Base-by-base conservation (phyloP, 2,113 vertebrate genomes). In the Oenanthe melanoleuca region DNA sequence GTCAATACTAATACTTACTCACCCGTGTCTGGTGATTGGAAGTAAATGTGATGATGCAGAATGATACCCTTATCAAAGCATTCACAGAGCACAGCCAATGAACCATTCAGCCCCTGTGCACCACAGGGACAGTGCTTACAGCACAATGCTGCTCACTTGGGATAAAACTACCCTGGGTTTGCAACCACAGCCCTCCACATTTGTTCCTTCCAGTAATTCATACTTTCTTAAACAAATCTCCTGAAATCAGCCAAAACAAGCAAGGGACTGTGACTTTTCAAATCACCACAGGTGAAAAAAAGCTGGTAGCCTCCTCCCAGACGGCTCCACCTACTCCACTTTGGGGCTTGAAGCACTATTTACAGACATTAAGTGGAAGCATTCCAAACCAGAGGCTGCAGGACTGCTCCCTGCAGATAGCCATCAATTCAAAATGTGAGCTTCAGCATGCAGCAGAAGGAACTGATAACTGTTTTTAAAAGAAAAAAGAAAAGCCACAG, bases 1-100 rank as follows among this genome's bases (percentile, higher is more conserved):
- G 92, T 73, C 91, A 94, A 89, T 91, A 88, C 95, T 86, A 59
- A 85, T 67, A 94, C 80, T 85, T 93, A 91, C 80, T 94, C 77
- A 86, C 31, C 65, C 47, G 2, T 94, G 87, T 60, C 93, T 79
- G 66, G 71, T 56, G 83, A 49, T 71, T 53, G 22, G 65, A 95
- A 78, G 92, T 86, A 92, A 86, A 69, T 6, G 5, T 65, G 77
- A 47, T 61, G 55, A 23, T 42, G 52, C 0, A 2, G 53, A 81
- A 63, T 11, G 52, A 74, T 28, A 55, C 66, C 71, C 82, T 75
- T 77, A 93, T 72, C 86, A 80, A 92, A 91, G 73, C 45, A 71
- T 23, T 81, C 40, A 37, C 55, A 71, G 59, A 81, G 53, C 23
- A 34, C 66, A 72, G 38, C 45, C 31, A 80, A 12, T 8, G 69